Evolutionary conservation across 2,888 invertebrate genomes (phyloP).

Genomic region (Drosophila macrospina): DNA sequence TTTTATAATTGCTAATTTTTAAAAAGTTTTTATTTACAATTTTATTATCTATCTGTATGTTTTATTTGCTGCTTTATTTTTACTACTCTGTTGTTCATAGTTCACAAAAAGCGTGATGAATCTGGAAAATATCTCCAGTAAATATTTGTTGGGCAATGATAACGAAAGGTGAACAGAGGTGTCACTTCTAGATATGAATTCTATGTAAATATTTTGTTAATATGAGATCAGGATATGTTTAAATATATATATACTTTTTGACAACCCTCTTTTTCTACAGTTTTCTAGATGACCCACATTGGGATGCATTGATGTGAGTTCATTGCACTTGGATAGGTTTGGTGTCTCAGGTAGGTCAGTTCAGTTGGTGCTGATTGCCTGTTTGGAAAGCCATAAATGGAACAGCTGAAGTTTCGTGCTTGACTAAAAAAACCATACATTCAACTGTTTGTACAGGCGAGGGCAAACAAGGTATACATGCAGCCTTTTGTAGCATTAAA

Average conservation of each 20-base stretch:
- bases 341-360: conserved; percentile 55
- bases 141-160: conserved; percentile 16
- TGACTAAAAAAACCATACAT: not conserved
- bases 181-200: conserved; percentile 8
- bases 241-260: not conserved
- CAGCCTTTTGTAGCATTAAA: conserved; percentile 48
- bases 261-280: not conserved
- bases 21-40: not conserved
- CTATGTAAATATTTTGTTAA: conserved; percentile 11
- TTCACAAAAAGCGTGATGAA: conserved; percentile 5
- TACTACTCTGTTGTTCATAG: not conserved
- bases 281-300: conserved; percentile 37
- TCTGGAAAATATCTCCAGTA: not conserved
- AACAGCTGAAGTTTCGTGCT: conserved; percentile 40
- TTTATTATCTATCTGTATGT: not conserved
- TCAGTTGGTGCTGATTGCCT: conserved; percentile 48
- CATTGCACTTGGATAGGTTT: conserved; percentile 44
- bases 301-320: conserved; percentile 34
- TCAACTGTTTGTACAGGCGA: conserved; percentile 38
- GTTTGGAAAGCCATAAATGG: conserved; percentile 34
- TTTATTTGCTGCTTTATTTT: too few species aligned
- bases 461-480: conserved; percentile 35
- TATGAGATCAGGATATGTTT: not conserved
- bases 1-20: not conserved
- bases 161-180: not conserved